Conservation (phyloP, 1,140 invertebrate genomes). For the Drosophila jambulina region DNA sequence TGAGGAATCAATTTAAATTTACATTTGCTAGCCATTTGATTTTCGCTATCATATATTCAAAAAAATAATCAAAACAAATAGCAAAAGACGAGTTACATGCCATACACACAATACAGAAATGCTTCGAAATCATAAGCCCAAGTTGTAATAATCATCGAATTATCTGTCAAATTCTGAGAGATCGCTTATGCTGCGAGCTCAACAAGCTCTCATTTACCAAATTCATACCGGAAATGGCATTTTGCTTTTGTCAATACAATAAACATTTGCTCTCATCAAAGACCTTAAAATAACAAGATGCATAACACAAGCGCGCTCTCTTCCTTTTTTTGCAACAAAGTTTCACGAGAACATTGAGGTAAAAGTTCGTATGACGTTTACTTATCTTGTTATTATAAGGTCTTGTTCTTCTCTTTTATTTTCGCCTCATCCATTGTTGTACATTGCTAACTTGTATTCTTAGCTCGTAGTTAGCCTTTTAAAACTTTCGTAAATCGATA, state of each 20-base stretch:
- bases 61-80: conserved; percentile 22
- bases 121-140: conserved; percentile 15
- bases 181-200: neutral
- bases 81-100: conserved; percentile 13
- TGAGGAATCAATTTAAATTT: conserved; percentile 8
- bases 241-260: conserved; percentile 37
- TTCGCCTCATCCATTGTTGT: conserved; percentile 22
- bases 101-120: conserved; percentile 18
- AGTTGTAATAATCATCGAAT: conserved; percentile 24
- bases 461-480: conserved; percentile 43
- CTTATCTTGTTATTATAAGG: neutral
- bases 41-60: conserved; percentile 33
- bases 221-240: conserved; percentile 29
- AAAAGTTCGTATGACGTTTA: neutral
- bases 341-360: too few species aligned
- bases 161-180: conserved; percentile 14
- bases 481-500: conserved; percentile 14
- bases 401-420: neutral
- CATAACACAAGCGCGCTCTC: neutral
- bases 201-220: conserved; percentile 10
- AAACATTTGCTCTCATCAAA: conserved; percentile 5
- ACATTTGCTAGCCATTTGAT: conserved; percentile 21
- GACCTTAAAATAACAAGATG: neutral
- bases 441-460: conserved; percentile 41
- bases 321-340: too few species aligned